phyloP scores from a whole-genome alignment of 2,797 vertebrate species.

The Dipus sagitta region DNA sequence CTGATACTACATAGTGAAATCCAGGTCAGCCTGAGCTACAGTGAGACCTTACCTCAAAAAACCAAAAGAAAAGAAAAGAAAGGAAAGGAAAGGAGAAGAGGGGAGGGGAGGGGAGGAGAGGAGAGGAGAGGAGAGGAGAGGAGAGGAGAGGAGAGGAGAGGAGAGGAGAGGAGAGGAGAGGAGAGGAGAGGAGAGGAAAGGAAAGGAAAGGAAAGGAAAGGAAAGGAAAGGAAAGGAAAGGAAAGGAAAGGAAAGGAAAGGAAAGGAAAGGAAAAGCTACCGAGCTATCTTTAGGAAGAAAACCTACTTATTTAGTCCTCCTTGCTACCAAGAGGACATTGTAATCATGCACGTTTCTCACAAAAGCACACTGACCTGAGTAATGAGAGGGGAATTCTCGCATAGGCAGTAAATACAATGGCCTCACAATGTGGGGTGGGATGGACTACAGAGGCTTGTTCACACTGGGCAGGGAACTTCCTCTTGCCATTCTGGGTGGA shows the following conservation, averaged over 20 bases:
- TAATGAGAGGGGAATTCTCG: not conserved
- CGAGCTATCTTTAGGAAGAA: not conserved
- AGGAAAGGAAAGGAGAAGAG: no score
- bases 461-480: not conserved
- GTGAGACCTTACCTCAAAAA: no score
- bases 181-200: no score
- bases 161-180: not conserved
- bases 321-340: not conserved
- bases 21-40: no score
- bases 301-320: not conserved
- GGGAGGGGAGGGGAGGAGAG: no score
- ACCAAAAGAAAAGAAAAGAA: no score
- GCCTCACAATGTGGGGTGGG: not conserved
- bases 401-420: conserved; percentile 4
- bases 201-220: no score
- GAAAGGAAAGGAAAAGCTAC: no score
- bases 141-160: no score
- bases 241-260: no score
- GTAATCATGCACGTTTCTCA: conserved; percentile 2
- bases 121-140: no score
- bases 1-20: no score
- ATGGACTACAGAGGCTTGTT: not conserved
- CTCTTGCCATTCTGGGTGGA: not conserved
- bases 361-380: not conserved
- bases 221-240: not conserved